Conservation (phyloP, 2,888 invertebrate species). For the Venustoraphidia nigricollis region DNA sequence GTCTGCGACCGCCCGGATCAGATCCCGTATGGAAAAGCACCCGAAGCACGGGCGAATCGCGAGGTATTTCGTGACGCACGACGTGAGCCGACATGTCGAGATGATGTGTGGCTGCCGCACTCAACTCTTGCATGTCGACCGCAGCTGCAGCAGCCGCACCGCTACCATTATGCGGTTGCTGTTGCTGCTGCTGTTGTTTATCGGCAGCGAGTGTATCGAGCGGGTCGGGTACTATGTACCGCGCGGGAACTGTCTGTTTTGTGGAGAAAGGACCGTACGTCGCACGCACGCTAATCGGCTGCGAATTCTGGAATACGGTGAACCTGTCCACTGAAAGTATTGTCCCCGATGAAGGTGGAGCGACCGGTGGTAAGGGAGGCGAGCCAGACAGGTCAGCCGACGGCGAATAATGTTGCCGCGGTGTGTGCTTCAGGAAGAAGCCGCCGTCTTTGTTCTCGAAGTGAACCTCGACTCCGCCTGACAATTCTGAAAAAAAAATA, state of each 20-base stretch:
- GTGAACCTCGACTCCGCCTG: constrained; percentile 68
- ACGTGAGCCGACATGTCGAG: constrained; percentile 88
- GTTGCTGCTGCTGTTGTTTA: constrained; percentile 9
- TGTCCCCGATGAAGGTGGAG: constrained; percentile 36
- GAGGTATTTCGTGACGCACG: constrained; percentile 71
- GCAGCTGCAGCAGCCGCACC: constrained; percentile 10
- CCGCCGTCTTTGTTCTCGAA: constrained; percentile 86
- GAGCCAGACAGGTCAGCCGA: constrained; percentile 20
- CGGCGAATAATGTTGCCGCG: constrained; percentile 48
- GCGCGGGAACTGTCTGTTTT: constrained; percentile 83
- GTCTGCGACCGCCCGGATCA: constrained; percentile 64
- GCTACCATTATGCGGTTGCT: constrained; percentile 9
- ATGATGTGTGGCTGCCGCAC: constrained; percentile 54
- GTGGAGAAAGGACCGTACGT: constrained; percentile 91
- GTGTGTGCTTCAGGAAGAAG: constrained; percentile 73
- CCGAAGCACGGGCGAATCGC: constrained; percentile 80
- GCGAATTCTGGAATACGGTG: constrained; percentile 80
- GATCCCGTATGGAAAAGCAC: constrained; percentile 87
- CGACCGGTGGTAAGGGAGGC: constrained; percentile 23
- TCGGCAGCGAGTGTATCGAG: constrained; percentile 42
- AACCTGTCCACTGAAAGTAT: constrained; percentile 74
- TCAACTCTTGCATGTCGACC: constrained; percentile 42
- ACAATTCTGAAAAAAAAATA: constrained; percentile 45
- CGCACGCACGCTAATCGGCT: constrained; percentile 80
- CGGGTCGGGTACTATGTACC: constrained; percentile 76